These are phyloP conservation scores for Gymnopithys bicolor DNA, from an alignment of 2,797 vertebrate genomes.

Conservation along the genomic window DNA sequence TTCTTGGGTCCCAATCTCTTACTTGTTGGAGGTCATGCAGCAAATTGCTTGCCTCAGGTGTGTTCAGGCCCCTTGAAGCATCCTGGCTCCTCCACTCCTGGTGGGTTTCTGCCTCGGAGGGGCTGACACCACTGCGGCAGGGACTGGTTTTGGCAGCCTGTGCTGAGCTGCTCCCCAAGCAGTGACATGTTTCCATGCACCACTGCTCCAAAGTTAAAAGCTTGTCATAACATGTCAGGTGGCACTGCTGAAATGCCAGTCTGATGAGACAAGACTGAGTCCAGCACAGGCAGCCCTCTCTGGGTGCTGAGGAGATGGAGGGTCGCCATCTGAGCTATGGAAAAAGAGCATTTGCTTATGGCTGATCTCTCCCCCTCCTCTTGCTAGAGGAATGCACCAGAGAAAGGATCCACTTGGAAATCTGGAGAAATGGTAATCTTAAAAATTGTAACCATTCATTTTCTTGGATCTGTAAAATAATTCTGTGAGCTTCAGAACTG, in stretches of 20 bases:
- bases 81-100: fast-evolving
- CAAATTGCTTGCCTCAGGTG: not conserved
- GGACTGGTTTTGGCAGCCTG: not conserved
- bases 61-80: not conserved
- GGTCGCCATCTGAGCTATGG: fast-evolving
- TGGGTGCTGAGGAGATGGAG: not conserved
- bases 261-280: not conserved
- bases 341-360: not conserved
- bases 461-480: not conserved
- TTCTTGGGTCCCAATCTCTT: not conserved
- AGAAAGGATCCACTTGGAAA: not conserved
- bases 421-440: not conserved
- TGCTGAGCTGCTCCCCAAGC: not conserved
- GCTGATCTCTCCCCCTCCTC: not conserved
- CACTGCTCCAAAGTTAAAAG: not conserved
- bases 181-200: not conserved
- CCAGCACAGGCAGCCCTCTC: not conserved
- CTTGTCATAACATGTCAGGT: conserved; percentile 29
- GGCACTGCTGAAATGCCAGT: not conserved
- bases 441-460: not conserved
- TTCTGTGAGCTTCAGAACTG: not conserved
- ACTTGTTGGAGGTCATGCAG: not conserved
- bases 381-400: not conserved
- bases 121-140: not conserved
- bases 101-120: not conserved